phyloP scores from a whole-genome alignment of 2,888 invertebrate species.

The Drosophila pegasa region DNA sequence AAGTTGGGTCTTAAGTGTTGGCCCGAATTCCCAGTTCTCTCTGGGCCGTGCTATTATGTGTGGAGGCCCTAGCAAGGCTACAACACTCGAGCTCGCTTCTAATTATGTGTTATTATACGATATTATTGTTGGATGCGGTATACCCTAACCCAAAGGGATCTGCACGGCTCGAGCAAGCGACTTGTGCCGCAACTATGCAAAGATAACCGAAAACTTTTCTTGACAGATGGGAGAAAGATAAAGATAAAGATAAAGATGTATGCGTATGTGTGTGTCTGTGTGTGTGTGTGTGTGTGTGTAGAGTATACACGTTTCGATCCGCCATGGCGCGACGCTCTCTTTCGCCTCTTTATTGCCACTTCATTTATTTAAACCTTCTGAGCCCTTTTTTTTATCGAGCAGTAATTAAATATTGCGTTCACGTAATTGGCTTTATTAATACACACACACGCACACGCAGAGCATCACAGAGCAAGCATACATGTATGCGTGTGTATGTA shows the following conservation, averaged over 20 bases:
- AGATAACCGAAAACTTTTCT: neutral
- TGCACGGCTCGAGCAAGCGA: neutral
- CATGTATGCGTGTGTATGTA: neutral
- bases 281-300: neutral
- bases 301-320: constrained; percentile 15
- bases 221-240: no score
- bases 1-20: neutral
- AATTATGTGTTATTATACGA: constrained; percentile 32
- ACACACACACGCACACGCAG: neutral
- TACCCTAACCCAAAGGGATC: neutral
- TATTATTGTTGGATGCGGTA: constrained; percentile 6
- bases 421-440: constrained; percentile 60
- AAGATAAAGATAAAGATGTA: neutral
- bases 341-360: constrained; percentile 15
- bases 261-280: neutral
- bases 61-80: neutral
- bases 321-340: neutral
- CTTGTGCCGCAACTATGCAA: neutral
- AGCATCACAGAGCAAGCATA: neutral
- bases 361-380: constrained; percentile 31
- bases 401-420: constrained; percentile 67
- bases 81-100: constrained; percentile 4
- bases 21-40: neutral
- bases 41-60: constrained; percentile 8
- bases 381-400: constrained; percentile 40